Base-by-base conservation (phyloP, 1,140 invertebrate species). In the Acarapis woodi region DNA sequence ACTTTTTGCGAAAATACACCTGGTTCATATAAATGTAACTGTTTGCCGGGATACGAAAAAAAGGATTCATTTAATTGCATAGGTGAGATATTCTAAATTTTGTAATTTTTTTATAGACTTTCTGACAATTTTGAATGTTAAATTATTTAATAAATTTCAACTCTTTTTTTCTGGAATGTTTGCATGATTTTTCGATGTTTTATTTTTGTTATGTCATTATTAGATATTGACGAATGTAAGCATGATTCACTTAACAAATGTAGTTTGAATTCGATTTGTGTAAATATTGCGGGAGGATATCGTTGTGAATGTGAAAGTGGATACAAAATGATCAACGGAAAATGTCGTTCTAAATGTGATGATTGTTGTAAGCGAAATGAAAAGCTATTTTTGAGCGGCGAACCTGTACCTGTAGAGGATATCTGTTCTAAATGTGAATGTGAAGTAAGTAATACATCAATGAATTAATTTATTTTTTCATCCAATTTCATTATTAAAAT, bases 261-360 rank as follows among this genome's bases (percentile, higher is more conserved):
- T 53, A 65, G 79, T 53, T 50, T 60, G 36, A 65, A 77, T 51
- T 76, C 80, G 4, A 62, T 64, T 24, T 88, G 82, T 56, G 62
- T 67, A 40, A 88, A 88, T 58, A 74, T 75, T 22, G 65, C 66
- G 39, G 82, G 80, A 28, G 73, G 70, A 41, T 85, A 77, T 56
- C 64, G 65, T 33, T 90, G 82, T 53, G 56, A 64, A 6, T 90
- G 82, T 58, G 60, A 64, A 19, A 57, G 65, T 8, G 80, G 80
- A 4, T 88, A 75, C 57, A 57, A n/a, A n/a, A n/a, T n/a, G n/a
- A n/a, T n/a, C n/a, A n/a, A n/a, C n/a, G n/a, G n/a, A n/a, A n/a
- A n/a, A n/a, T n/a, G n/a, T n/a, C n/a, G n/a, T n/a, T n/a, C n/a
- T n/a, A n/a, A n/a, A n/a, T n/a, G n/a, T n/a, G n/a, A n/a, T n/a